Percentiles rank a stretch among this genome's conserved stretches.
phyloP scores from a whole-genome alignment of 2,113 vertebrate species.

The Daubentonia madagascariensis region DNA sequence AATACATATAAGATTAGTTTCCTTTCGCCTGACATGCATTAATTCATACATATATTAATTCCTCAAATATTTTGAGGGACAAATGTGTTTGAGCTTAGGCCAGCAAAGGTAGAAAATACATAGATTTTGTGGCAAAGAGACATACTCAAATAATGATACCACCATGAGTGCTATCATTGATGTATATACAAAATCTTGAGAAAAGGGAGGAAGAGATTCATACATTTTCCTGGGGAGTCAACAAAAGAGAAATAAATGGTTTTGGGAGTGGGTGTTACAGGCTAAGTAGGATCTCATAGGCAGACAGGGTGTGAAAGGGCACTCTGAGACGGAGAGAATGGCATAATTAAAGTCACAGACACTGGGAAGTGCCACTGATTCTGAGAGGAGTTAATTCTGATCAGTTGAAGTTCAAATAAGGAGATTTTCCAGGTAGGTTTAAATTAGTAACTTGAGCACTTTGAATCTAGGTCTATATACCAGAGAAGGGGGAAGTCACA shows the following conservation, averaged over 20 bases:
- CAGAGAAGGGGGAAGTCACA: no score
- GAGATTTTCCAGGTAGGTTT: neutral
- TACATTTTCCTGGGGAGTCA: neutral
- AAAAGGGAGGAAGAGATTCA: neutral
- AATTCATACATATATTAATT: constrained; percentile 56
- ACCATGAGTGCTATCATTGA: neutral
- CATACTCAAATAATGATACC: neutral
- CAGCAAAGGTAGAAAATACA: neutral
- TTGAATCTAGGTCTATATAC: neutral
- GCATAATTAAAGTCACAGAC: neutral
- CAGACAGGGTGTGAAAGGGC: no score
- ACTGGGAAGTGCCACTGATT: neutral
- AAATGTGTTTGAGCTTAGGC: neutral
- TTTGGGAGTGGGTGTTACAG: neutral
- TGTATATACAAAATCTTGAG: neutral
- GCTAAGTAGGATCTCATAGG: neutral
- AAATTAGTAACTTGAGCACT: neutral
- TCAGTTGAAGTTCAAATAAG: neutral
- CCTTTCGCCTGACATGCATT: constrained; percentile 37
- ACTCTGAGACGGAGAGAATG: neutral
- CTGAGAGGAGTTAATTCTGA: neutral
- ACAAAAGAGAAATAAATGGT: neutral
- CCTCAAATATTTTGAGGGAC: constrained; percentile 27
- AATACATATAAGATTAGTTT: constrained; percentile 49
- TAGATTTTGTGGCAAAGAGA: neutral